Evolutionary conservation across 2,113 vertebrate genomes (phyloP).

Genomic region (Perca schrenkii): DNA sequence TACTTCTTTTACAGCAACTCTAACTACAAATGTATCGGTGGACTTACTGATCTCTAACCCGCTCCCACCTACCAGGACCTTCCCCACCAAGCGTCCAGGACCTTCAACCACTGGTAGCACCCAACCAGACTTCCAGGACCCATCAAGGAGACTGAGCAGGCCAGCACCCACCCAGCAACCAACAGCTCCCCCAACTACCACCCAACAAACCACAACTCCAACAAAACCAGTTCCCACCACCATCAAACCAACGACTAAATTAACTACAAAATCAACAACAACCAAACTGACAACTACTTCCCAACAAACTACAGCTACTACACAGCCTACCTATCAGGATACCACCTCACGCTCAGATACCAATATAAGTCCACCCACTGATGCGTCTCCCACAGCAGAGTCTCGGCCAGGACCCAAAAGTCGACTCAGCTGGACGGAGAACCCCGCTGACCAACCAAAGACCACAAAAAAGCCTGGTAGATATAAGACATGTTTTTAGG

Average conservation of each 20-base stretch:
- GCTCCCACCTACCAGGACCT: constrained; percentile 10
- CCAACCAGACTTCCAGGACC: constrained; percentile 11
- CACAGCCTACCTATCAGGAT: neutral
- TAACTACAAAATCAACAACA: neutral
- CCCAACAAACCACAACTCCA: neutral
- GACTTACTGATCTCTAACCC: constrained; percentile 51
- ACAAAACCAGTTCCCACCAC: constrained; percentile 29
- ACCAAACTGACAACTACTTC: constrained; percentile 5
- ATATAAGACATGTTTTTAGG: too few relatives aligned
- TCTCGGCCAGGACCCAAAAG: constrained; percentile 46
- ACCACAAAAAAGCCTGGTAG: constrained; percentile 76
- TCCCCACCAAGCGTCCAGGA: constrained; percentile 6
- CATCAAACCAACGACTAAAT: constrained; percentile 23
- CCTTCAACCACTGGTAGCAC: neutral
- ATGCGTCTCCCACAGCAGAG: neutral
- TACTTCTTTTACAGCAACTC: constrained; percentile 28
- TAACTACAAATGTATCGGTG: constrained; percentile 17
- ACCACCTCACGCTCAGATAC: constrained; percentile 18
- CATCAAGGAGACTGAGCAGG: neutral
- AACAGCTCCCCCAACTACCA: neutral
- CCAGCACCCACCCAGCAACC: neutral
- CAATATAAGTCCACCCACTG: neutral
- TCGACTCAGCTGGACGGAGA: constrained; percentile 81
- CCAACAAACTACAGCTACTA: constrained; percentile 18
- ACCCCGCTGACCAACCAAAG: constrained; percentile 59